A percentile compares a stretch with the other conserved stretches of the same genome.
These are phyloP conservation scores for Microplitis mediator DNA, from an alignment of 1,140 invertebrate genomes.

Conservation along the genomic window DNA sequence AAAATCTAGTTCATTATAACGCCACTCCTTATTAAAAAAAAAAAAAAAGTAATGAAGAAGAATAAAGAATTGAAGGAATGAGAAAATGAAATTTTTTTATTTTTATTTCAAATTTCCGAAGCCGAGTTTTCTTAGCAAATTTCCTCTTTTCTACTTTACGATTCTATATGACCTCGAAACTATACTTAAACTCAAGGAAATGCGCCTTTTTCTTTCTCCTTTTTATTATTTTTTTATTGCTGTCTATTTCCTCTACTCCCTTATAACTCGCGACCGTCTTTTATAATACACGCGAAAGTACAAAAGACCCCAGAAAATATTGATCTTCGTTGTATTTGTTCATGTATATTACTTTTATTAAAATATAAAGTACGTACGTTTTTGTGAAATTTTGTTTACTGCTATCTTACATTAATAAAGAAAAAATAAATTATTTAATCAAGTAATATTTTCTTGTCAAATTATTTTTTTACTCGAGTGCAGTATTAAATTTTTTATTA, in stretches of 20 bases:
- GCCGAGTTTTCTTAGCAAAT: constrained; percentile 19
- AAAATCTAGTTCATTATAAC: constrained; percentile 18
- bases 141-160: constrained; percentile 30
- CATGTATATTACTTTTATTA: not conserved
- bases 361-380: no score
- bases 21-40: constrained; percentile 7
- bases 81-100: not conserved
- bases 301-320: constrained; percentile 1
- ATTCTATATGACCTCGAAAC: constrained; percentile 27
- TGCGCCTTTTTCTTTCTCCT: not conserved
- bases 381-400: not conserved
- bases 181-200: constrained; percentile 41
- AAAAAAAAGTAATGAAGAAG: not conserved
- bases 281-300: constrained; percentile 28
- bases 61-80: not conserved
- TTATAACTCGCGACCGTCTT: constrained; percentile 26
- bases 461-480: no score
- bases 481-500: no score
- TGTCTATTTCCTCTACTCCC: constrained; percentile 31
- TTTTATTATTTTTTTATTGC: constrained; percentile 13
- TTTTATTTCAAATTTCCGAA: not conserved
- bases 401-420: not conserved
- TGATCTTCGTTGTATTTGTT: not conserved
- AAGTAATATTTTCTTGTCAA: no score
- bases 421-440: no score